Conservation (phyloP, 1,140 invertebrate species). For the Zaprionus kolodkinae region DNA sequence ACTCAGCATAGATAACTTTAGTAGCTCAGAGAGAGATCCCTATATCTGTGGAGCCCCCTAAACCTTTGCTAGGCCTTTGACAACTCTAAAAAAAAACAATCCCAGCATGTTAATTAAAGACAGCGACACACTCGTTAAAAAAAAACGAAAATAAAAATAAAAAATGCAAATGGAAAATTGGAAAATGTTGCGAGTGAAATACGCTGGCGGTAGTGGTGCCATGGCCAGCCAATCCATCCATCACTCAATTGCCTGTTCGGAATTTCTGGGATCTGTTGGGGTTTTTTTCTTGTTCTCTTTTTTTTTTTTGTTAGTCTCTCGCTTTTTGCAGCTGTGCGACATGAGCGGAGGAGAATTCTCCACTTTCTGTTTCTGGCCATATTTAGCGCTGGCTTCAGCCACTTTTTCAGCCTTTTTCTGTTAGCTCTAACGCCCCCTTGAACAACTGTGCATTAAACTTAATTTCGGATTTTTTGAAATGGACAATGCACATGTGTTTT, state of each 20-base stretch:
- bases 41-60: not conserved
- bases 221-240: conserved; percentile 66
- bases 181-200: conserved; percentile 7
- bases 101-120: conserved; percentile 72
- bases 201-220: conserved; percentile 39
- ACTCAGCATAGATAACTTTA: not conserved
- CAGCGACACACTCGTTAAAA: conserved; percentile 34
- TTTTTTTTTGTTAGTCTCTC: conserved; percentile 22
- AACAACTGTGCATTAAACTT: conserved; percentile 76
- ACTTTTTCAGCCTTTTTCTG: conserved; percentile 8
- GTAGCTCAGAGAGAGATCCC: not conserved
- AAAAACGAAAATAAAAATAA: conserved; percentile 17
- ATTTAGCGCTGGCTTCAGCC: conserved; percentile 18
- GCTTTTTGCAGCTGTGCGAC: conserved; percentile 10
- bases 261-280: conserved; percentile 28
- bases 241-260: conserved; percentile 71
- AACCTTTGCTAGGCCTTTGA: not conserved
- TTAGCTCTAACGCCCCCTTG: conserved; percentile 23
- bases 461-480: conserved; percentile 44
- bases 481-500: conserved; percentile 67
- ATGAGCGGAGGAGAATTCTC: conserved; percentile 9
- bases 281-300: conserved; percentile 7
- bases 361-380: conserved; percentile 1
- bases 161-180: conserved; percentile 14
- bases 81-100: conserved; percentile 4